Evolutionary conservation across 2,797 vertebrate species (phyloP).

Genomic region (Amblyraja radiata): DNA sequence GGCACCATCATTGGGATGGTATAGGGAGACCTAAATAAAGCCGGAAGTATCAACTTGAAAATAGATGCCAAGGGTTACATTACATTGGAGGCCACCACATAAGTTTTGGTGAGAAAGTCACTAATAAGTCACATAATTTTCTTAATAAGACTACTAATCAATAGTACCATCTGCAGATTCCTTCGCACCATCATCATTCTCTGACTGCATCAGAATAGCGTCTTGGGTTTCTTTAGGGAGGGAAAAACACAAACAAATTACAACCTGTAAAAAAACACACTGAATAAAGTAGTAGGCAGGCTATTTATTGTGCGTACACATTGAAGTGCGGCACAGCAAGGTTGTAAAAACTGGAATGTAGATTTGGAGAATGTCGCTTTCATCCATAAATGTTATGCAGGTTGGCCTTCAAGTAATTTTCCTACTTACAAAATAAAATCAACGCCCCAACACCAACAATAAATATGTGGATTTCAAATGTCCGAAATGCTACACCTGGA

Average conservation of each 20-base stretch:
- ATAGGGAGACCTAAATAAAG: neutral
- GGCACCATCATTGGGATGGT: neutral
- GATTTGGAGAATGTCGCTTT: no score
- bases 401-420: neutral
- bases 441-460: no score
- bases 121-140: neutral
- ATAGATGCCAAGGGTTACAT: neutral
- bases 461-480: no score
- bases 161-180: neutral
- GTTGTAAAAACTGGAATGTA: neutral
- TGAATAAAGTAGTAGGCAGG: no score
- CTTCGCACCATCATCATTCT: neutral
- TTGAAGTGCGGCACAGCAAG: neutral
- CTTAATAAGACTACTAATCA: neutral
- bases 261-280: neutral
- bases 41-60: neutral
- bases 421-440: neutral
- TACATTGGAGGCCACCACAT: neutral
- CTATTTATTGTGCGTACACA: neutral
- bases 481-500: no score
- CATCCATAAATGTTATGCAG: no score
- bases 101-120: neutral
- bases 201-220: neutral
- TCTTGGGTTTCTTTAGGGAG: neutral
- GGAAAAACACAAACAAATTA: neutral